Evolutionary conservation across 2,888 invertebrate genomes (phyloP), one percentile per base, ranked within the genome.

Genomic region (Drosophila setosimentum): DNA sequence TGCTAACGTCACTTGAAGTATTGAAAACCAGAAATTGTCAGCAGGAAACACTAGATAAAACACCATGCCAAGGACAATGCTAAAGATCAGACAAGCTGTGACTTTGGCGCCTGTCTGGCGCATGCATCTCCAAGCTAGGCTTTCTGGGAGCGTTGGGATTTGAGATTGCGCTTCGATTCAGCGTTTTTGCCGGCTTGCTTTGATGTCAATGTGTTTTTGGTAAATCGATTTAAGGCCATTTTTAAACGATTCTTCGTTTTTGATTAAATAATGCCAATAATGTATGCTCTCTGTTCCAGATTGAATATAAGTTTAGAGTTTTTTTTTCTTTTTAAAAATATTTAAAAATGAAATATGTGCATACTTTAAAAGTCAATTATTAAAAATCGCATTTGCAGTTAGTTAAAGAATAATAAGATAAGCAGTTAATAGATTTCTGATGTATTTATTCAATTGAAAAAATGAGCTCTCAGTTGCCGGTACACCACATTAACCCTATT

Each of bases 51-150:
- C 55, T 11, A 57, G 55, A 54, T 58, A 13, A 64, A n/a, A 69
- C 67, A 59, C 59, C 68, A 61, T 60, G 66, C 60, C 82, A 82
- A 83, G 82, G 85, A 83, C 82, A 82, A 85, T 85, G 82, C 83
- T 85, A 85, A 78, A 86, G 83, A 70, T 73, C 83, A 86, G 70
- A 71, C 78, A 71, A 68, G 70, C 59, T 72, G 61, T 54, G 64
- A 48, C 61, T 63, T 55, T 72, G 57, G 63, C 73, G 73, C 62
- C 48, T 51, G 73, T 42, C 53, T 66, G 45, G 18, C 54, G 27
- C 71, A 72, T 63, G 63, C 59, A 58, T 5, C 24, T 5, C n/a
- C 55, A 18, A 27, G 16, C 53, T 7, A 13, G 27, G 42, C 60
- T 72, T 24, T 21, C 51, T 30, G 37, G 64, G 72, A 55, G 48